phyloP scores from a whole-genome alignment of 2,113 vertebrate genomes.

The Brevimyrus niger region DNA sequence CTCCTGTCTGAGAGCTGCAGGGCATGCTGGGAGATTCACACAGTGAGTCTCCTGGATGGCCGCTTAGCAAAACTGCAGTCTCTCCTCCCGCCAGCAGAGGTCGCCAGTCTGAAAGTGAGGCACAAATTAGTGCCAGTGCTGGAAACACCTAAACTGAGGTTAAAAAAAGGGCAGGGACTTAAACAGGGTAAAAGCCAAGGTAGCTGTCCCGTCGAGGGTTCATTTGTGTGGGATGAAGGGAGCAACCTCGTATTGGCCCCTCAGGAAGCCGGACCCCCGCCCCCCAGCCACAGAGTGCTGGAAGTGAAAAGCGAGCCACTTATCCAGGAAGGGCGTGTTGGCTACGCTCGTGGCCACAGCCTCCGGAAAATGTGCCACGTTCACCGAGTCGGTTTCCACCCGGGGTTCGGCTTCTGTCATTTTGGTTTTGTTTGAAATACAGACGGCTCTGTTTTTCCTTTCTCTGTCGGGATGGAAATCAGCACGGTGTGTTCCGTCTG shows the following conservation, averaged over 20 bases:
- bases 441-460: constrained; percentile 39
- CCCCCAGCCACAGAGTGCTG: constrained; percentile 29
- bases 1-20: neutral
- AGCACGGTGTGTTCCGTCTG: neutral
- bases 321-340: constrained; percentile 40
- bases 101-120: neutral
- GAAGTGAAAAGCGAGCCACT: constrained; percentile 26
- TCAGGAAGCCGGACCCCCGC: neutral
- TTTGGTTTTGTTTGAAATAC: constrained; percentile 51
- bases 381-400: constrained; percentile 16
- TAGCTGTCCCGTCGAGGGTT: constrained; percentile 9
- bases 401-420: constrained; percentile 44
- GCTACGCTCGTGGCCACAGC: constrained; percentile 27
- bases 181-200: constrained; percentile 9
- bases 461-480: constrained; percentile 23
- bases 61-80: neutral
- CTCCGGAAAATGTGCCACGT: constrained; percentile 27
- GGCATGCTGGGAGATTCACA: neutral
- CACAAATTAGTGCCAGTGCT: neutral
- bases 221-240: neutral
- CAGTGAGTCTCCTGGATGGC: neutral
- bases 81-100: neutral
- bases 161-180: neutral
- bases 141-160: neutral
- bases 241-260: neutral